phyloP scores from a whole-genome alignment of 2,888 invertebrate species.

The Clanis bilineata region DNA sequence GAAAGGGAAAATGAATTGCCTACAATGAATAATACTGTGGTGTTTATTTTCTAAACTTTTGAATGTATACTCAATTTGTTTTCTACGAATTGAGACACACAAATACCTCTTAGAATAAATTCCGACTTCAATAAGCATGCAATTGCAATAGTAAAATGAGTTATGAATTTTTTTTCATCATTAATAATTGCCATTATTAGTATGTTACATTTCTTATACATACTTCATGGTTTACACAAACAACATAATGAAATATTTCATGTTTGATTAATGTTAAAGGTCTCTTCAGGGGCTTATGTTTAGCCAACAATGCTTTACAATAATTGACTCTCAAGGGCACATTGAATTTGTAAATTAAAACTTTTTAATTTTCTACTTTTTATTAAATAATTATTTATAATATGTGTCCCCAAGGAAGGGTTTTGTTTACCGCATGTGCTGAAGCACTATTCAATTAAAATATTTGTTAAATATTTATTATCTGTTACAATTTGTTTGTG shows the following conservation, averaged over 20 bases:
- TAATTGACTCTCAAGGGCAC: too few species aligned
- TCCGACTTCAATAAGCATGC: neutral
- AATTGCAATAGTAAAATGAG: neutral
- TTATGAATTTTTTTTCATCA: too few species aligned
- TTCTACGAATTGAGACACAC: neutral
- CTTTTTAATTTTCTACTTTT: neutral
- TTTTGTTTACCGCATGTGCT: neutral
- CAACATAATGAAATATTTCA: too few species aligned
- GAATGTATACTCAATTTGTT: neutral
- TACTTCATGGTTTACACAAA: too few species aligned
- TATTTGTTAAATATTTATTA: neutral
- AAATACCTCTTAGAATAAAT: neutral
- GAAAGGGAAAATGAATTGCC: constrained; percentile 22
- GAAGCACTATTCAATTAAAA: neutral
- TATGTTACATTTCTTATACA: too few species aligned
- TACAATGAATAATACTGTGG: neutral
- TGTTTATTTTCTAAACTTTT: neutral
- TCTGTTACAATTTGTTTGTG: neutral
- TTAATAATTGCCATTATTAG: too few species aligned
- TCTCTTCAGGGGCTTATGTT: too few species aligned
- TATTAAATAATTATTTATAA: neutral
- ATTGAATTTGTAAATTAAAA: too few species aligned
- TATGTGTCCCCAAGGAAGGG: neutral
- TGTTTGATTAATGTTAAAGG: too few species aligned
- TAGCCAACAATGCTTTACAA: too few species aligned